Evolutionary conservation across 2,888 invertebrate species (phyloP).

Genomic region (Mesopsocus fuscifrons): DNA sequence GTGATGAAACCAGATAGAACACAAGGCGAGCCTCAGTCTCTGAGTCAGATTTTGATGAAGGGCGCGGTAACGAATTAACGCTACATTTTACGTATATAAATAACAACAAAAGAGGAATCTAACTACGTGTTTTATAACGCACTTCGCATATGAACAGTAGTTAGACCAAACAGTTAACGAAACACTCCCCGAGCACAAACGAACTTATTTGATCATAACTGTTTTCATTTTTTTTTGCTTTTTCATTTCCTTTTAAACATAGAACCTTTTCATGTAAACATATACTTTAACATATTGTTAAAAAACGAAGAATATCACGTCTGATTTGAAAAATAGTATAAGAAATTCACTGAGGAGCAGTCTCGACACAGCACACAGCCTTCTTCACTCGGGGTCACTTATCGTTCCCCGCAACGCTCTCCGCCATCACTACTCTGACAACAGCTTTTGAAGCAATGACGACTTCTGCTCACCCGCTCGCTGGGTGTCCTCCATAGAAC

Average conservation of each 20-base stretch:
- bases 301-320: slow-evolving; percentile 9
- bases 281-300: slow-evolving; percentile 8
- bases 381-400: background rate
- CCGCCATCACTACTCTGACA: slow-evolving; percentile 54
- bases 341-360: background rate
- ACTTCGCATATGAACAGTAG: background rate
- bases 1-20: no score
- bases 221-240: no score
- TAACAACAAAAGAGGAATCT: background rate
- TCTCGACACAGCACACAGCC: background rate
- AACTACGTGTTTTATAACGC: background rate
- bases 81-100: background rate
- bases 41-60: background rate
- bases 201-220: no score
- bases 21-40: background rate
- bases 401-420: slow-evolving; percentile 20
- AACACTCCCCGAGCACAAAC: no score
- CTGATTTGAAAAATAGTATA: background rate
- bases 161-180: background rate
- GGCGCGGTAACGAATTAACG: background rate
- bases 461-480: slow-evolving; percentile 60
- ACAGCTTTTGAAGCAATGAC: slow-evolving; percentile 66
- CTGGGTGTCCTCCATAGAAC: slow-evolving; percentile 48
- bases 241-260: no score
- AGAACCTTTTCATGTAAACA: slow-evolving; percentile 8